Base-by-base conservation (phyloP, 2,888 invertebrate species). In the Hemaris fuciformis region DNA sequence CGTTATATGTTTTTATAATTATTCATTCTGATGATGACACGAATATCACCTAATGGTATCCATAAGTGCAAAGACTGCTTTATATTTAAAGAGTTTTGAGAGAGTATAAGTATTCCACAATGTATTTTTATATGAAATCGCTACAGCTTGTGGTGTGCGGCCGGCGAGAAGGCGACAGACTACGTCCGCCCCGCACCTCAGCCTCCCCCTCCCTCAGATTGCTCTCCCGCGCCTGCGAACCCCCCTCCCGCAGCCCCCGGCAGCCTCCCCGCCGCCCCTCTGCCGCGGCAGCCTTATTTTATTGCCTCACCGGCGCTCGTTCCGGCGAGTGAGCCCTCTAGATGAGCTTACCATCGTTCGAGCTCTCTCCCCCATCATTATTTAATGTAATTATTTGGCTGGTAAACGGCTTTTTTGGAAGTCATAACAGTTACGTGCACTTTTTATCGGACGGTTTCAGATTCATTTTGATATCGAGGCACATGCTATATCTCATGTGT, bases 371-470 rank as follows among this genome's bases (percentile, higher is more conserved):
- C 84, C 83, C 82, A 85, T 88, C 85, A 88, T 89, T 91, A 89
- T 88, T 89, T 87, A 82, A 88, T 87, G 87, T 89, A 90, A 91
- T 91, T 90, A 90, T 89, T 90, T 87, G 79, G 79, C 79, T 77
- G 71, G 80, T 82, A 85, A 84, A 85, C 81, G 80, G 73, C 75
- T 84, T 85, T 88, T 89, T 85, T 81, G 78, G 77, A 76, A 84
- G 84, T 80, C 79, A 81, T 84, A 84, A 87, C 85, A 79, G 85
- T 88, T 82, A 83, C 74, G 75, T 78, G 79, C 72, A 74, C 72
- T 84, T 84, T 87, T 85, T 86, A 84, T 83, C 66, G 68, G 67
- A 64, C 71, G 67, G 74, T 70, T 68, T 74, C 68, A 64, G 67
- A 71, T 81, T 81, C 74, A 66, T 69, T n/a, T 69, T 66, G 63